phyloP scores from a whole-genome alignment of 2,113 vertebrate species.

The Ammospiza nelsoni region DNA sequence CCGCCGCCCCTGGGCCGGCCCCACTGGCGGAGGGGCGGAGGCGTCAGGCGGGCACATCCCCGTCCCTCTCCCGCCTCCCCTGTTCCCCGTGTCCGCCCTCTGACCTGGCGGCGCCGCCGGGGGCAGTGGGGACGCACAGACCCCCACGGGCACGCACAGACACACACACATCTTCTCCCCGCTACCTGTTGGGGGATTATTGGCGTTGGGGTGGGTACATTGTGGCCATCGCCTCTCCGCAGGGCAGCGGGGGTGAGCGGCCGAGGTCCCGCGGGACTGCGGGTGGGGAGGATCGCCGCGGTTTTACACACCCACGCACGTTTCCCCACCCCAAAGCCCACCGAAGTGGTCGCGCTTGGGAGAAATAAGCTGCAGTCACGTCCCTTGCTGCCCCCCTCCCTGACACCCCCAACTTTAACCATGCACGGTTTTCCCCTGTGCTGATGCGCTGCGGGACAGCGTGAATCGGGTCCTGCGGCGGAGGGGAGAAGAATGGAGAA shows the following conservation, averaged over 20 bases:
- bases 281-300: not conserved
- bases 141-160: not conserved
- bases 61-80: not conserved
- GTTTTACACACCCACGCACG: not conserved
- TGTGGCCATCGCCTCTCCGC: not conserved
- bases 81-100: not conserved
- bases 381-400: too few species aligned
- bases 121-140: not conserved
- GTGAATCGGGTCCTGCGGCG: fast-evolving
- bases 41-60: not conserved
- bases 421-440: not conserved
- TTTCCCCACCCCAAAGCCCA: not conserved
- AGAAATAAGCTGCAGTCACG: not conserved
- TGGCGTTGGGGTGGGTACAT: not conserved
- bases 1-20: not conserved
- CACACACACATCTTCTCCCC: not conserved
- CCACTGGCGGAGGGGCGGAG: constrained; percentile 33
- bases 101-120: not conserved
- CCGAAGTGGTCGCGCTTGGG: not conserved
- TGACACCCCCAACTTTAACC: not conserved
- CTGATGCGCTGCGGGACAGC: not conserved
- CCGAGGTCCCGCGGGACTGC: not conserved
- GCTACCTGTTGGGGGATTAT: not conserved
- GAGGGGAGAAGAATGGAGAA: not conserved
- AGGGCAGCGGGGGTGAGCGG: not conserved